Conservation (phyloP, 2,888 invertebrate genomes). For the Cephus rjabovi region DNA sequence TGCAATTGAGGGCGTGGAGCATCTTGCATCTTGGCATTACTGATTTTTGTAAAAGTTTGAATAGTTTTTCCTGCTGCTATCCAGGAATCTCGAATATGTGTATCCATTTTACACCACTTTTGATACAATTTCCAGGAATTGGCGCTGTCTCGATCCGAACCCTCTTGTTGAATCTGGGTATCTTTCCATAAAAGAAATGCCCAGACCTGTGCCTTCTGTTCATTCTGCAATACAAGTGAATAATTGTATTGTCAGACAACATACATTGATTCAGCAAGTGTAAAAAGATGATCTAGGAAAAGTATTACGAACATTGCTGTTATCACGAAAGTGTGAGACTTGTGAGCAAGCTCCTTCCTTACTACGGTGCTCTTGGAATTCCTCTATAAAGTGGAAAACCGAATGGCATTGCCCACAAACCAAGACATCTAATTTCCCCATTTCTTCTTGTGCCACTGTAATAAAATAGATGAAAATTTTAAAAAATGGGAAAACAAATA, state of each 20-base stretch:
- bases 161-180: slow-evolving; percentile 67
- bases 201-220: slow-evolving; percentile 87
- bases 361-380: slow-evolving; percentile 80
- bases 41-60: slow-evolving; percentile 77
- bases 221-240: slow-evolving; percentile 68
- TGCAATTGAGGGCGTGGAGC: slow-evolving; percentile 49
- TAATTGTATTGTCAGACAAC: slow-evolving; percentile 8
- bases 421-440: slow-evolving; percentile 80
- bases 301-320: slow-evolving; percentile 71
- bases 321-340: slow-evolving; percentile 74
- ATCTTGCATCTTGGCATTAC: slow-evolving; percentile 76
- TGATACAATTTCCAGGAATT: slow-evolving; percentile 86
- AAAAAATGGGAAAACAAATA: background rate
- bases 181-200: slow-evolving; percentile 86
- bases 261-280: slow-evolving; percentile 2
- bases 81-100: slow-evolving; percentile 81
- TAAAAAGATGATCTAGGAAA: slow-evolving; percentile 7
- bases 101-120: slow-evolving; percentile 85
- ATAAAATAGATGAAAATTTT: slow-evolving; percentile 26
- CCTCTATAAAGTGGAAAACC: slow-evolving; percentile 83
- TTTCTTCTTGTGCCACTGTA: slow-evolving; percentile 81
- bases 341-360: slow-evolving; percentile 71
- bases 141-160: slow-evolving; percentile 69
- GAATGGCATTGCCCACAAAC: slow-evolving; percentile 88
- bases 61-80: slow-evolving; percentile 83